Conservation (phyloP, 2,888 invertebrate genomes). For the Chesias legatella region DNA sequence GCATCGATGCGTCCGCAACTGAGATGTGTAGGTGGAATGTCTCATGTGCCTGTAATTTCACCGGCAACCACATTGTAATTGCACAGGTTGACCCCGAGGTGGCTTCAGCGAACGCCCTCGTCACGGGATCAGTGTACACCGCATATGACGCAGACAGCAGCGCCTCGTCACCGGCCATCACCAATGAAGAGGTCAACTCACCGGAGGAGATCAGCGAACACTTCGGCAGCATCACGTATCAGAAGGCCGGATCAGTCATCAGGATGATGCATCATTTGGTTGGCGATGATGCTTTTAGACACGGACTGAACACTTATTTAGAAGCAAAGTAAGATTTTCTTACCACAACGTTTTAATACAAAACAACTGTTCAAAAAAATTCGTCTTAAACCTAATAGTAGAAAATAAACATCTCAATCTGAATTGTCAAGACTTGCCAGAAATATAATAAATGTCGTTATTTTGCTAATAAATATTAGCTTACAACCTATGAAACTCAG, state of each 20-base stretch:
- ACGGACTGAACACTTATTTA: constrained; percentile 58
- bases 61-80: no score
- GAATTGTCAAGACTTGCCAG: no score
- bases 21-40: no score
- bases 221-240: constrained; percentile 85
- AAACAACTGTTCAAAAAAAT: no score
- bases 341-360: constrained; percentile 10
- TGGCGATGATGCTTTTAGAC: constrained; percentile 53
- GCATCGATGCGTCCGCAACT: no score
- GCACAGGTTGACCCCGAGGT: constrained; percentile 83
- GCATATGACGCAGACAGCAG: constrained; percentile 82
- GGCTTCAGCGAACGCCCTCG: constrained; percentile 83
- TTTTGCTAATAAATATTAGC: no score
- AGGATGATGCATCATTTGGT: constrained; percentile 73
- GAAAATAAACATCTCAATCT: no score
- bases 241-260: constrained; percentile 81
- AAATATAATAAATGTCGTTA: no score
- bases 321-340: constrained; percentile 65
- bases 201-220: constrained; percentile 82
- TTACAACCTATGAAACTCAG: no score
- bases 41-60: no score
- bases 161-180: constrained; percentile 76
- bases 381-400: no score
- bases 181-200: constrained; percentile 76
- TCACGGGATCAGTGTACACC: constrained; percentile 82